Base-by-base conservation (phyloP, 92 coral and sea anemone species). In the Palythoa heliodiscus region DNA sequence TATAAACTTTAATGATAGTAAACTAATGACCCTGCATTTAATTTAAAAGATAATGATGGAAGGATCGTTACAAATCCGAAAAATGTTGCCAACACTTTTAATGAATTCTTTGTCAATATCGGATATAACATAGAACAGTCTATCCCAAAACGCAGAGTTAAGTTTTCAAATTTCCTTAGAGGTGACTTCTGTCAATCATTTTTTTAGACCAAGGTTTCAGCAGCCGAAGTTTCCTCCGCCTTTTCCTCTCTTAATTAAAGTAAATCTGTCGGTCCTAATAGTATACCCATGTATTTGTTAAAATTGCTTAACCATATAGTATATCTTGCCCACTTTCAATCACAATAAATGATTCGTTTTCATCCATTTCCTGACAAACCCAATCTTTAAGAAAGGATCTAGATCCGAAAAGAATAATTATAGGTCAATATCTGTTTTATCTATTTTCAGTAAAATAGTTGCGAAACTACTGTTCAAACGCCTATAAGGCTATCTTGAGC, bases 251-350 rank as follows among this genome's bases (percentile, higher is more conserved):
- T 85, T 57, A 73, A 64, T 85, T 22, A 15, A 37, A 60, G 74
- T 60, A 85, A 85, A 74, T 85, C 88, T 74, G 82, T 55, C 71
- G 83, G 88, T 2, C 82, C 88, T 19, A 85, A 85, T n/a, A n/a
- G n/a, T n/a, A n/a, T n/a, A n/a, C n/a, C n/a, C n/a, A n/a, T n/a
- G n/a, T n/a, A n/a, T n/a, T 35, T 85, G 47, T 35, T 85, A 39
- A 75, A 85, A 55, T 37, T 74, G 60, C 82, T 85, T 60, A 57
- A 85, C 61, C 74, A n/a, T n/a, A 50, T 60, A 85, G 60, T 85
- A 61, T 85, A n/a, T 85, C 88, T 85, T 54, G 37, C 19, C 66
- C 71, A 39, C 80, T 85, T 54, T 85, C 88, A 61, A 74, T 29
- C 50, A 85, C 60, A 55, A 85, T 74, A 22, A 75, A 75, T 85